These are phyloP conservation scores for Melanogrammus aeglefinus DNA, from an alignment of 2,797 vertebrate species.

Conservation along the genomic window DNA sequence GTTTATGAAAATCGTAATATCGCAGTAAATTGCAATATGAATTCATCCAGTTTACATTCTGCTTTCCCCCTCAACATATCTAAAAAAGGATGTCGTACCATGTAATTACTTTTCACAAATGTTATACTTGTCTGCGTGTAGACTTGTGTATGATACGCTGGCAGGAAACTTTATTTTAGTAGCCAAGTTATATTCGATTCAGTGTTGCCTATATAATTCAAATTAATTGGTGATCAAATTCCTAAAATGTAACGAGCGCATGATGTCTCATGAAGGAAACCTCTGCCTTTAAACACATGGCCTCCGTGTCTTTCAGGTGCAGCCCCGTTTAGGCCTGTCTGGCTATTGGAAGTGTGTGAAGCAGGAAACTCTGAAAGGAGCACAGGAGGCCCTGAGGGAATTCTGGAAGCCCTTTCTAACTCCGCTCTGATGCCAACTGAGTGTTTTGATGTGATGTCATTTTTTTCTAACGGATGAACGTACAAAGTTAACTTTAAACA, in stretches of 20 bases:
- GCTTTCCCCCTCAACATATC: not conserved
- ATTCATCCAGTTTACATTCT: not conserved
- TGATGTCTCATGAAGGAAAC: not conserved
- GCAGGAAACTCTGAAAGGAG: constrained; percentile 88
- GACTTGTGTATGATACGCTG: not conserved
- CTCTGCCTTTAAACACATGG: not conserved
- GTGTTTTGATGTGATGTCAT: not conserved
- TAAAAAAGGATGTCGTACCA: not conserved
- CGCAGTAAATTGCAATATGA: no score
- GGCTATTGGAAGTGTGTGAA: constrained; percentile 98
- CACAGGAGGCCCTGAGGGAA: constrained; percentile 84
- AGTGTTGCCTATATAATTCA: not conserved
- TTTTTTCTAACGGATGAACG: not conserved
- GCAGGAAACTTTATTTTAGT: not conserved
- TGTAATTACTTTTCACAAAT: not conserved
- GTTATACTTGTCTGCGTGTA: not conserved
- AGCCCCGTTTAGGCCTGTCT: constrained; percentile 79
- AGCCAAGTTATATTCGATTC: not conserved
- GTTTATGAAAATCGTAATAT: not conserved
- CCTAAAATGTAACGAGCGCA: not conserved
- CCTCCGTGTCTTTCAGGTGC: constrained; percentile 75
- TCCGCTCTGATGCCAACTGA: not conserved
- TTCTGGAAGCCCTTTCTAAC: constrained; percentile 77
- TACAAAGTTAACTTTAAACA: not conserved
- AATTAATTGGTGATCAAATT: not conserved